Conservation (phyloP, 1,140 invertebrate species). For the Orchesella cincta region DNA sequence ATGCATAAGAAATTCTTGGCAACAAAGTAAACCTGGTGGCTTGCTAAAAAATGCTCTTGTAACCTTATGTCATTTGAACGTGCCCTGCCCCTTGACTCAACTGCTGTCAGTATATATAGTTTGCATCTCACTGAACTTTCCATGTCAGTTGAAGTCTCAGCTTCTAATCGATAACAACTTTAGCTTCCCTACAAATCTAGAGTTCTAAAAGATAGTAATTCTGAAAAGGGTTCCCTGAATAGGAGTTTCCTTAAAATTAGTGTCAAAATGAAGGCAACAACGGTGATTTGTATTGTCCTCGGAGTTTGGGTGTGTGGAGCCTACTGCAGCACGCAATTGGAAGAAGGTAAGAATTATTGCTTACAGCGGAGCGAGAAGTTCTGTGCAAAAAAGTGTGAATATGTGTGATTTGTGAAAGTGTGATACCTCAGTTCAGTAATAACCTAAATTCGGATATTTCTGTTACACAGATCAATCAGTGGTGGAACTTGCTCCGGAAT, state of each 20-base stretch:
- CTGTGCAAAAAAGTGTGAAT: neutral
- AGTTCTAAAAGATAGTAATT: neutral
- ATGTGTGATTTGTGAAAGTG: neutral
- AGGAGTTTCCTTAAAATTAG: neutral
- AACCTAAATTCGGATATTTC: slow-evolving; percentile 6
- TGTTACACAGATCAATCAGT: slow-evolving; percentile 10
- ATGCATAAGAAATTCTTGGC: neutral
- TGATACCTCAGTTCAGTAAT: neutral
- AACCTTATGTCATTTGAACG: neutral
- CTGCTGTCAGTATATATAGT: slow-evolving; percentile 17
- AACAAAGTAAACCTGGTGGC: no score
- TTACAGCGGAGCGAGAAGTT: neutral
- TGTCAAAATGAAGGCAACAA: slow-evolving; percentile 21
- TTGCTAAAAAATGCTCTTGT: neutral
- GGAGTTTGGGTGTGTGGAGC: slow-evolving; percentile 21
- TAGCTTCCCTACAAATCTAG: neutral
- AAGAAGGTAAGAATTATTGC: slow-evolving; percentile 4
- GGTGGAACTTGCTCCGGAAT: neutral
- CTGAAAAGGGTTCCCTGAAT: neutral
- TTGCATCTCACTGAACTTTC: neutral
- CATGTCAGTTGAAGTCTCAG: slow-evolving; percentile 1
- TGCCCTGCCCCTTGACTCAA: slow-evolving; percentile 16
- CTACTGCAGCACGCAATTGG: neutral
- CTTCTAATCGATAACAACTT: neutral
- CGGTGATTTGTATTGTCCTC: neutral